phyloP scores from a whole-genome alignment of 23 tunicate genomes.

The Diplosoma virens region DNA sequence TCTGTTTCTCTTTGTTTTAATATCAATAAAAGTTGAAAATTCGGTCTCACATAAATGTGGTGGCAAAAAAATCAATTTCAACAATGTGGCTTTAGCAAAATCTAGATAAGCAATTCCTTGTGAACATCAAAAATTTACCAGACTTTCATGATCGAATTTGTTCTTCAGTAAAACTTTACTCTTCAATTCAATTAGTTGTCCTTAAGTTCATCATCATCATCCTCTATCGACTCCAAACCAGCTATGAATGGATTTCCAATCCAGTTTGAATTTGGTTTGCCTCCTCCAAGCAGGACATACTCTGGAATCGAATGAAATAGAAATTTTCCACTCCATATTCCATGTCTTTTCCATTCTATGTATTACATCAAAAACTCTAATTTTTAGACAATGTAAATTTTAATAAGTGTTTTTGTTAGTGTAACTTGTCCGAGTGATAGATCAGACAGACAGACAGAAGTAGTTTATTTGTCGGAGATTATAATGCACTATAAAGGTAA shows the following conservation, averaged over 20 bases:
- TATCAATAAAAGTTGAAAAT: neutral
- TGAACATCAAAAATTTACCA: neutral
- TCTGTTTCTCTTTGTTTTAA: neutral
- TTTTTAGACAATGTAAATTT: too few species aligned
- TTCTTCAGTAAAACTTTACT: neutral
- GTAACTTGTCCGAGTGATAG: too few species aligned
- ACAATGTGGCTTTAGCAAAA: neutral
- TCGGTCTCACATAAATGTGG: neutral
- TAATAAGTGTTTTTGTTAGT: too few species aligned
- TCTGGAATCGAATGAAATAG: too few species aligned
- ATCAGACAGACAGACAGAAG: too few species aligned
- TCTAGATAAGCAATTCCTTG: neutral
- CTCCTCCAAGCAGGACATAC: too few species aligned
- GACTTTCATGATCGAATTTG: neutral
- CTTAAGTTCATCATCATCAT: neutral
- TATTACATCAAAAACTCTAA: too few species aligned
- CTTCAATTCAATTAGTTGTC: neutral
- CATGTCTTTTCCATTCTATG: too few species aligned
- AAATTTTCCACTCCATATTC: too few species aligned
- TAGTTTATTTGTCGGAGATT: too few species aligned
- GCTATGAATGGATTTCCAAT: neutral
- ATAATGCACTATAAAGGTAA: too few species aligned
- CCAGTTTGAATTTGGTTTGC: neutral
- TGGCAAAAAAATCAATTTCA: neutral
- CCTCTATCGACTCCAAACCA: neutral